These are phyloP conservation scores for Megamerina dolium DNA, from an alignment of 2,888 invertebrate species.

Conservation along the genomic window DNA sequence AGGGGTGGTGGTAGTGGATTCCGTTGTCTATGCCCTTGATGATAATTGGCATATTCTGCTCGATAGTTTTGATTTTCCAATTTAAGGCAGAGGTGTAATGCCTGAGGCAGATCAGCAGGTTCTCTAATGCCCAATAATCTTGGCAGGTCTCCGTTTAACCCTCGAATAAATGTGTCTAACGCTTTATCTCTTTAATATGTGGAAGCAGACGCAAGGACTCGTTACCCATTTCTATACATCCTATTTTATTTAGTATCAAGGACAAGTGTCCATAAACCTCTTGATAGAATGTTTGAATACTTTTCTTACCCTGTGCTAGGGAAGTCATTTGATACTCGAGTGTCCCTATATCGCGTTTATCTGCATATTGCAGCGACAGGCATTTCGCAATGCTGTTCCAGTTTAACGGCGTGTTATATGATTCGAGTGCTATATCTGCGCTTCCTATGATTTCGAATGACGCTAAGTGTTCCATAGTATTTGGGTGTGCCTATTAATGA, in stretches of 20 bases:
- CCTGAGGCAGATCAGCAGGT: neutral
- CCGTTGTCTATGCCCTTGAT: neutral
- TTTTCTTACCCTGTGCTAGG: neutral
- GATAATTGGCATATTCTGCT: constrained; percentile 6
- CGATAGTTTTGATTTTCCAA: constrained; percentile 9
- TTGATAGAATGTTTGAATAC: neutral
- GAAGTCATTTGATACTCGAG: constrained; percentile 12
- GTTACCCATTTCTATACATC: neutral
- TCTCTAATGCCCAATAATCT: constrained; percentile 7
- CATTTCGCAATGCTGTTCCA: constrained; percentile 4
- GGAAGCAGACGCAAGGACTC: neutral
- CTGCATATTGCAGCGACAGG: constrained; percentile 15
- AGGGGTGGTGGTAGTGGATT: constrained; percentile 4
- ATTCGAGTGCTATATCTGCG: constrained; percentile 5
- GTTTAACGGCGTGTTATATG: constrained; percentile 4
- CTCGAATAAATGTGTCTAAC: neutral
- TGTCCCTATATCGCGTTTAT: constrained; percentile 15
- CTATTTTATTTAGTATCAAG: constrained; percentile 3
- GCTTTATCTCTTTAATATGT: neutral
- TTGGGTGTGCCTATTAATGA: constrained; percentile 1
- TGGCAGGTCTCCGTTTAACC: neutral
- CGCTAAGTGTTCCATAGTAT: constrained; percentile 1
- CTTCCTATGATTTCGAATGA: neutral
- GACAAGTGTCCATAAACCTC: constrained; percentile 3
- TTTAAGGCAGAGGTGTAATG: constrained; percentile 2